Conservation (phyloP, 2,888 invertebrate genomes). For the Lobophora halterata region DNA sequence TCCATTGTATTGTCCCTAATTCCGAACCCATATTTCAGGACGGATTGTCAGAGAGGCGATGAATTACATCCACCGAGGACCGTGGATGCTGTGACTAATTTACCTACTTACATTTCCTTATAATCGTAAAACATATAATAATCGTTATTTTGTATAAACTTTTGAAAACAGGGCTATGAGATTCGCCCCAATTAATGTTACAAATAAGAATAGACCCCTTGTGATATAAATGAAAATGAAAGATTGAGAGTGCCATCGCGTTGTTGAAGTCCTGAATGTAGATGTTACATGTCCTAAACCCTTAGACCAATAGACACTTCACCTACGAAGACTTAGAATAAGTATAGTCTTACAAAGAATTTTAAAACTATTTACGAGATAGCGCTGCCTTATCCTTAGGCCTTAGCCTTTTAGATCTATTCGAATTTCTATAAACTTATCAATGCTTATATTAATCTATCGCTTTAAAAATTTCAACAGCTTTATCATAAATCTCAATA, state of each 20-base stretch:
- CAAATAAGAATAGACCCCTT: conserved; percentile 43
- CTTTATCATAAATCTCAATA: too few species aligned
- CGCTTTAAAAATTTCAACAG: too few species aligned
- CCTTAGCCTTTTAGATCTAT: conserved; percentile 1
- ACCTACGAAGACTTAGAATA: too few species aligned
- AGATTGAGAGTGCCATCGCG: conserved; percentile 64
- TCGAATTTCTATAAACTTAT: conserved; percentile 8
- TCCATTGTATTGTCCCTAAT: conserved; percentile 14
- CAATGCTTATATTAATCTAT: too few species aligned
- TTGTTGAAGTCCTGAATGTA: conserved; percentile 27
- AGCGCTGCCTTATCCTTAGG: conserved; percentile 16
- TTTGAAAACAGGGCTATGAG: conserved; percentile 26
- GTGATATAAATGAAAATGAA: conserved; percentile 64
- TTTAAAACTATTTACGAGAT: not conserved
- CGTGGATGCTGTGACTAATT: conserved; percentile 39
- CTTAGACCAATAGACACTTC: too few species aligned
- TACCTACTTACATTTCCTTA: conserved; percentile 14
- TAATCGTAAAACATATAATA: conserved; percentile 2
- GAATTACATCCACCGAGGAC: conserved; percentile 47
- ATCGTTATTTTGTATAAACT: conserved; percentile 19
- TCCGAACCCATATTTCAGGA: conserved; percentile 59
- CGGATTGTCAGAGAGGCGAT: conserved; percentile 64
- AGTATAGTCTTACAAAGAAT: not conserved
- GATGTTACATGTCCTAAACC: conserved; percentile 16
- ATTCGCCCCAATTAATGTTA: conserved; percentile 29